These are phyloP conservation scores for Xestobium rufovillosum DNA, from an alignment of 2,888 invertebrate species.

Conservation along the genomic window DNA sequence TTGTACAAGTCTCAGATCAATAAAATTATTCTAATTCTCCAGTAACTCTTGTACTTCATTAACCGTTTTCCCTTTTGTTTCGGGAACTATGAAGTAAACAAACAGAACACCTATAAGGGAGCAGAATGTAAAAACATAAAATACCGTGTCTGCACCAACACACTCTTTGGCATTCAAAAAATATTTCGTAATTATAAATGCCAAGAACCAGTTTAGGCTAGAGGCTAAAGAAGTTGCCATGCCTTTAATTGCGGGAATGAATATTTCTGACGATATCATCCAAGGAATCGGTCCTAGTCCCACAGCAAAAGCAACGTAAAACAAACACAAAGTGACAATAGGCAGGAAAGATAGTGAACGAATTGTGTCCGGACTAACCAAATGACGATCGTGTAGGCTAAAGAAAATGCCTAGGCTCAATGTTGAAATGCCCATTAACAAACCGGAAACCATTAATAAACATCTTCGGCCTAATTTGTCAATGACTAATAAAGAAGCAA, in stretches of 20 bases:
- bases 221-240: constrained; percentile 71
- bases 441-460: constrained; percentile 63
- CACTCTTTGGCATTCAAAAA: constrained; percentile 51
- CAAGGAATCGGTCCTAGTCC: constrained; percentile 86
- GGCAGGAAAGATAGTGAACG: not conserved
- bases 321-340: constrained; percentile 50
- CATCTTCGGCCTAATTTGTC: constrained; percentile 74
- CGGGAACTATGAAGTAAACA: constrained; percentile 37
- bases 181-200: constrained; percentile 72
- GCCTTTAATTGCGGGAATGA: constrained; percentile 71
- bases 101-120: constrained; percentile 60
- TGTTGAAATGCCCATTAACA: constrained; percentile 62
- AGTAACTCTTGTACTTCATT: no score
- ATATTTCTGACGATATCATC: constrained; percentile 78
- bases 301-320: constrained; percentile 69
- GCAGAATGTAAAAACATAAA: constrained; percentile 66
- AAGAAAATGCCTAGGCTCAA: constrained; percentile 68
- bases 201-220: constrained; percentile 73
- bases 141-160: constrained; percentile 58
- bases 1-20: no score
- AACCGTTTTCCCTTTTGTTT: constrained; percentile 37
- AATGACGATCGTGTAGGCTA: constrained; percentile 35
- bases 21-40: no score
- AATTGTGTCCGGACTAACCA: not conserved
- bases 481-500: constrained; percentile 66